Percentiles rank a stretch among this genome's conserved stretches.
Conservation (phyloP, 2,797 vertebrate species). For the Paratrypauchen microcephalus region DNA sequence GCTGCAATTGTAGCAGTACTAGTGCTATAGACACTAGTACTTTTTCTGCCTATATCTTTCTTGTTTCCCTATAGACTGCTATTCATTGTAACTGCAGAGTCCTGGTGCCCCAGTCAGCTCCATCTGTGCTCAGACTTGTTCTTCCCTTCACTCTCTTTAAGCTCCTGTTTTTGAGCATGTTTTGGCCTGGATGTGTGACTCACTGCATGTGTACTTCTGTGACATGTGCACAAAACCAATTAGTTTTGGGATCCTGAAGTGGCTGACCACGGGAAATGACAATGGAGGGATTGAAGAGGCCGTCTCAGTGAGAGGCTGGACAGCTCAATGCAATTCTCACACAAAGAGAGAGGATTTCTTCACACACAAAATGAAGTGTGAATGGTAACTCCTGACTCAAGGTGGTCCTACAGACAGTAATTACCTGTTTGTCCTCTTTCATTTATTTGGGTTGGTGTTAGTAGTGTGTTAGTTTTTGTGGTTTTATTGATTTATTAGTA, state of each 20-base stretch:
- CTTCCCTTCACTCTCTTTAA: slow-evolving; percentile 44
- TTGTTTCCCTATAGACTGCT: slow-evolving; percentile 32
- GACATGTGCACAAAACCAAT: slow-evolving; percentile 74
- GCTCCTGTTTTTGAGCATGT: slow-evolving; percentile 23
- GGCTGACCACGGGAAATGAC: slow-evolving; percentile 59
- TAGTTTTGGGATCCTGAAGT: slow-evolving; percentile 67
- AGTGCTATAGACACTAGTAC: too few species aligned
- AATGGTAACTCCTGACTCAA: slow-evolving; percentile 40
- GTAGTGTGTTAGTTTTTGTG: slow-evolving; percentile 3
- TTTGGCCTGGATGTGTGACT: slow-evolving; percentile 16
- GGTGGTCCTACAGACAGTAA: slow-evolving; percentile 48
- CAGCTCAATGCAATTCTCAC: slow-evolving; percentile 62
- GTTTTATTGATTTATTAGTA: not conserved
- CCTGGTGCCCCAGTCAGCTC: slow-evolving; percentile 50
- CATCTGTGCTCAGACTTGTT: slow-evolving; percentile 52
- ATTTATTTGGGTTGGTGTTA: not conserved
- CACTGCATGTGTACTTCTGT: slow-evolving; percentile 36
- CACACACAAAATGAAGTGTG: slow-evolving; percentile 36
- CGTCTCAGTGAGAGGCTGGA: slow-evolving; percentile 60
- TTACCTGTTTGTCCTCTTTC: slow-evolving; percentile 45
- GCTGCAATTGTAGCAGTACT: too few species aligned
- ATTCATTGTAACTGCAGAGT: slow-evolving; percentile 44
- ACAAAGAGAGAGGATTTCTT: slow-evolving; percentile 52
- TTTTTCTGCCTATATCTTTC: not conserved
- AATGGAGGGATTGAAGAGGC: slow-evolving; percentile 73